Evolutionary conservation across 2,113 vertebrate genomes (phyloP), one percentile per base, ranked within the genome.

Genomic region (Picathartes gymnocephalus): DNA sequence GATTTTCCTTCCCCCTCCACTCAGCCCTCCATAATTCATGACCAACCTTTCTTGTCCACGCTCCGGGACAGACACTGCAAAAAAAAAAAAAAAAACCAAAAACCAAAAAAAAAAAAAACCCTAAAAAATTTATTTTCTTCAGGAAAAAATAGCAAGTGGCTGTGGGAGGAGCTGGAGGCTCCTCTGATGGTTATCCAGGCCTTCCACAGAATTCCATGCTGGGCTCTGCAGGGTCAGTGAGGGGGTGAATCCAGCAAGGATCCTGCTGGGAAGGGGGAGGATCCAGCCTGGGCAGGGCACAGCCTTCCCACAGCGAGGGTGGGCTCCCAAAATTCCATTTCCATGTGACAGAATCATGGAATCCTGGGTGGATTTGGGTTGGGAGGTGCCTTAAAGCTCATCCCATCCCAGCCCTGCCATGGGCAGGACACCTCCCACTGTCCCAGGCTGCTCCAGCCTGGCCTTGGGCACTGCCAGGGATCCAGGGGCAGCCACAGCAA

Each of bases 81-180:
- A 91, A 37, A 83, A 90, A 92, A 95, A 47, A 94, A 95, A 74
- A 13, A 37, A 83, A 90, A 92, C n/a, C n/a, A n/a, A n/a, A n/a
- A n/a, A n/a, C n/a, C n/a, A n/a, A n/a, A n/a, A n/a, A 37, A 83
- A 90, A 92, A 95, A 47, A 94, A 95, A 74, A 13, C 7, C 74
- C 69, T 96, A 37, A 96, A 95, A 95, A 76, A 94, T 88, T 93
- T 39, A 95, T 93, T 90, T 94, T 93, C 91, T 76, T 19, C 4
- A 0, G 79, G 77, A 94, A 84, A 92, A 94, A 79, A 65, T 47
- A 94, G 88, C 61, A 44, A 86, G 33, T 11, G 88, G 60, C 37
- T 13, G 24, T 16, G 60, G 42, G n/a, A 50, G 39, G 50, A 76
- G 85, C 45, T 42, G 13, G 0, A 33, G 58, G n/a, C 44, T 80